Conservation (phyloP, 2,797 vertebrate genomes). For the Sternarchorhynchus goeldii region DNA sequence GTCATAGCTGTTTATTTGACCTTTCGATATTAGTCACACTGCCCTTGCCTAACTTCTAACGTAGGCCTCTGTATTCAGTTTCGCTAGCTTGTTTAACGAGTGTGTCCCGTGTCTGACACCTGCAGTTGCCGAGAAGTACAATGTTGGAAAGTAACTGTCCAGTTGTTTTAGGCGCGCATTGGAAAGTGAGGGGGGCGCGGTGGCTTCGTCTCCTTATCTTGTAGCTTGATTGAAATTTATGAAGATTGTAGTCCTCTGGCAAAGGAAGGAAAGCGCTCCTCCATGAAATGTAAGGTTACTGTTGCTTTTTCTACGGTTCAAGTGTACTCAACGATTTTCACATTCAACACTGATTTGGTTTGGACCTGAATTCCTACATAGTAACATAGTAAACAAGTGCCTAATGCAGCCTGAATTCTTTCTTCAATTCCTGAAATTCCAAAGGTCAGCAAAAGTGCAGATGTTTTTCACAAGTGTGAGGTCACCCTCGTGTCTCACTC, state of each 20-base stretch:
- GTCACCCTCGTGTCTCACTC: conserved; percentile 10
- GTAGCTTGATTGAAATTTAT: conserved; percentile 5
- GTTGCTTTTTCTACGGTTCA: no score
- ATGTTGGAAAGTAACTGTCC: conserved; percentile 23
- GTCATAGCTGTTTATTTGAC: background rate
- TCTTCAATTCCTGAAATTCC: conserved; percentile 15
- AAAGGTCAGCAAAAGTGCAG: conserved; percentile 40
- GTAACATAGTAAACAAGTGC: conserved; percentile 18
- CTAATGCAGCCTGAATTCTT: conserved; percentile 4
- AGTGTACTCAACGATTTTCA: background rate
- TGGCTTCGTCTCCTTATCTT: conserved; percentile 1
- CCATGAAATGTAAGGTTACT: no score
- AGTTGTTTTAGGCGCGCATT: conserved; percentile 29
- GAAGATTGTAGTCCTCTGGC: no score
- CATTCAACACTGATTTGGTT: background rate
- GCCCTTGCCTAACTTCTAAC: background rate
- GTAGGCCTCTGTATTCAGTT: background rate
- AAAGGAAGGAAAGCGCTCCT: no score
- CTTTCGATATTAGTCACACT: background rate
- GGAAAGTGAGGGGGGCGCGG: conserved; percentile 24
- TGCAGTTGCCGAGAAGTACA: conserved; percentile 24
- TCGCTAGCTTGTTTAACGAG: background rate
- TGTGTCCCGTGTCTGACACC: background rate
- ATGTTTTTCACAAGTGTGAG: conserved; percentile 12
- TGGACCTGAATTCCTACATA: background rate